Evolutionary conservation across 1,140 invertebrate genomes (phyloP), one percentile per base, ranked within the genome.

Genomic region (Drosophila aff.): DNA sequence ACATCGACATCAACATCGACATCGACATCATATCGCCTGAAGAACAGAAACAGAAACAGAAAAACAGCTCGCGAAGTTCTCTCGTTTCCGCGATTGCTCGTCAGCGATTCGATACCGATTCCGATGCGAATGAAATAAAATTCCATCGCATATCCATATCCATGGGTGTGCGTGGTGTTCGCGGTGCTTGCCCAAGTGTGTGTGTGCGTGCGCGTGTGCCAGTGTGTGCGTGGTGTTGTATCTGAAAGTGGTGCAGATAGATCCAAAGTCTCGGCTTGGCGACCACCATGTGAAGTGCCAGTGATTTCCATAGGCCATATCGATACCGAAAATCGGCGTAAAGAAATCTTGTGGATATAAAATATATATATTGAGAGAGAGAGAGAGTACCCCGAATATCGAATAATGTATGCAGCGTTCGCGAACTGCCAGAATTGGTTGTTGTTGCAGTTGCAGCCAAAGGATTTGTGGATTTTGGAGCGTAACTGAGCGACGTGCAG

Each of bases 381-480:
- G 18, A 55, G 33, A 55, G 52, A 38, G 52, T 69, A 57, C 33
- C 53, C 41, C 68, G 49, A 44, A 46, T 49, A 40, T 66, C 72
- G 62, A 68, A 86, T 83, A 92, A 92, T 92, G 90, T 83, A 87
- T 92, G 90, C 81, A 75, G 78, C 80, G 79, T 79, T 90, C 73
- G 85, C 71, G 72, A 86, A 85, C 65, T 78, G 62, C 67, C 81
- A 90, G 50, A 87, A 92, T 90, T 87, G 90, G 82, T 87, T 92
- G 81, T 92, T 92, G 78, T 90, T 92, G 85, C 82, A 83, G 55
- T 91, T 92, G 78, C 90, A 92, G 81, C 90, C 90, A 78, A 92
- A 92, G 82, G 90, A 92, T 87, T 92, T 92, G 85, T 92, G 90
- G 90, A 92, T 92, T 87, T 87, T 92, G 73, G 69, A 86, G 58